Evolutionary conservation across 2,797 vertebrate genomes (phyloP).

Genomic region (Amphiprion clarkii): DNA sequence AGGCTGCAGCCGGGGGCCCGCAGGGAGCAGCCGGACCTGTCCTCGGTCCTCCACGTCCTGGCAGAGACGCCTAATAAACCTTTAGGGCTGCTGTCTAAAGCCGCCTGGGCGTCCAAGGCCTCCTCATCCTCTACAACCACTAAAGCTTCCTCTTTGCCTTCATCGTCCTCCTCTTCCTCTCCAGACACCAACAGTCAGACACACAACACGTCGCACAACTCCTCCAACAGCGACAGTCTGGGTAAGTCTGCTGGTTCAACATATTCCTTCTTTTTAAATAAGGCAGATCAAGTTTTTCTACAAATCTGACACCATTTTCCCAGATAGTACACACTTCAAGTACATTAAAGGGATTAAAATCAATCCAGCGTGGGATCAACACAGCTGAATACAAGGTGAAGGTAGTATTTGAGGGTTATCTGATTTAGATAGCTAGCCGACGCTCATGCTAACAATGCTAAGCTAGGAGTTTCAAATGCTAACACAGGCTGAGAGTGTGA

Average conservation of each 20-base stretch:
- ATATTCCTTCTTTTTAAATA: too few relatives aligned
- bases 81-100: slow-evolving; percentile 79
- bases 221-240: slow-evolving; percentile 75
- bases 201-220: slow-evolving; percentile 71
- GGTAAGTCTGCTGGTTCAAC: slow-evolving; percentile 79
- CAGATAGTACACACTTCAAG: too few relatives aligned
- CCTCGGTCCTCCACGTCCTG: slow-evolving; percentile 74
- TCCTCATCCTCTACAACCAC: slow-evolving; percentile 50
- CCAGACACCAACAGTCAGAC: slow-evolving; percentile 82
- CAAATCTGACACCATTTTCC: too few relatives aligned
- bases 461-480: too few relatives aligned
- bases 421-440: too few relatives aligned
- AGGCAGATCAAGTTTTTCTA: too few relatives aligned
- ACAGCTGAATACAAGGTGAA: too few relatives aligned
- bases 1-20: slow-evolving; percentile 55
- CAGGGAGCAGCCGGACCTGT: slow-evolving; percentile 73
- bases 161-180: slow-evolving; percentile 32
- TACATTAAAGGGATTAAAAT: too few relatives aligned
- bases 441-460: too few relatives aligned
- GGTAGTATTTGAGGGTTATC: too few relatives aligned
- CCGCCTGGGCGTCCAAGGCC: slow-evolving; percentile 72
- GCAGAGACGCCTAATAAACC: slow-evolving; percentile 78
- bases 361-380: too few relatives aligned
- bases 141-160: slow-evolving; percentile 57
- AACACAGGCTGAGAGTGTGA: too few relatives aligned